Evolutionary conservation across 2,797 vertebrate species (phyloP), one percentile per base, ranked within the genome.

Genomic region (Luscinia luscinia): DNA sequence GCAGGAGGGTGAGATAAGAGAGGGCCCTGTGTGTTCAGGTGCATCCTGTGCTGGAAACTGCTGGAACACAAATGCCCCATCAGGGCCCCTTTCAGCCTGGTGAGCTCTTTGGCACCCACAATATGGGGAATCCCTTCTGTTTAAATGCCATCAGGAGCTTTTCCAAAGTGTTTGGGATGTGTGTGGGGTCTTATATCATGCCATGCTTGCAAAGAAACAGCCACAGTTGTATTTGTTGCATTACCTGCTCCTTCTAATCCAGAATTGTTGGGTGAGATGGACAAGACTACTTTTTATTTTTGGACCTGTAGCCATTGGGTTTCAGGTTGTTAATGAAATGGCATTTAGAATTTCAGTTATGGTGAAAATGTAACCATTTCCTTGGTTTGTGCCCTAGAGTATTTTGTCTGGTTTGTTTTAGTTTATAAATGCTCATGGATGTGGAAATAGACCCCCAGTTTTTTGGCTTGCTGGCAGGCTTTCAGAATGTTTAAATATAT

Each of bases 41-140:
- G 41, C 67, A 30, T 55, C 69, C 38, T 63, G 9, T 45, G 11
- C 55, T 85, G 85, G 68, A 76, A 72, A 24, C 34, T 11, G 4
- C 7, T 43, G 32, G 16, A 4, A 27, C 41, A 54, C 36, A 67
- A 54, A 20, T 9, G 17, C 30, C 41, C 19, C 26, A 2, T 32
- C 36, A 52, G 46, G 34, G 83, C 43, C 26, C 46, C 4, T 64
- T 61, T 36, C 14, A 66, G 23, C 3, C 0, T 19, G 61, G 26
- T n/a, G 67, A 88, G 30, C 63, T 69, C 22, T 67, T 40, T 73
- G 58, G 32, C 40, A 27, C 58, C 51, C 40, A 61, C 66, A 80
- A 43, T 28, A 6, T 0, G 0, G 12, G 36, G 28, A 57, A 17
- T 58, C 19, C 52, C 27, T 61, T 51, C 24, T 61, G 28, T 6